Base-by-base conservation (phyloP, 2,113 vertebrate genomes). In the Melanerpes formicivorus region DNA sequence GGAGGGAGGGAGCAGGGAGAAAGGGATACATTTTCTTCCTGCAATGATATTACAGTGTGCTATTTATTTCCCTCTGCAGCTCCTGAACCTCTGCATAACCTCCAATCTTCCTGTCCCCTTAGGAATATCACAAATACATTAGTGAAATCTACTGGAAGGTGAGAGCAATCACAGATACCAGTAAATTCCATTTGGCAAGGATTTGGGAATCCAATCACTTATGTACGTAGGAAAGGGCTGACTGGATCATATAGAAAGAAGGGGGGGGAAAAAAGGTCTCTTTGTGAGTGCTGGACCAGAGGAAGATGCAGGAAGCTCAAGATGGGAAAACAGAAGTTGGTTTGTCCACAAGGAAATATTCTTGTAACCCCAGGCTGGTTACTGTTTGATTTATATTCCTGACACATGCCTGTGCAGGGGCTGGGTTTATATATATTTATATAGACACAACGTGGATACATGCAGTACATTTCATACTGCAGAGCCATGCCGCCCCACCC, bases 91-190 rank as follows among this genome's bases (percentile, higher is more conserved):
- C 87, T 48, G 60, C 40, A 69, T 89, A 78, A 91, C 52, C 89
- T 92, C 69, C 79, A 81, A 80, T 76, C 87, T 92, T 18, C 8
- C 23, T 26, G n/a, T 65, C 14, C 87, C 82, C 93, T 75, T 37
- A 75, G 94, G 79, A 95, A 78, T 23, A 92, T 54, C 84, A 82
- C 74, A 92, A 42, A 92, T 58, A 88, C 94, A 95, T 90, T 22
- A 81, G 62, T 59, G 84, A 91, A 78, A 81, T 76, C 79, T 76
- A 19, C 85, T 78, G 79, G 89, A 91, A 94, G 84, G 82, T 78
- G 91, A 88, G 3, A 63, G 82, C 65, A 91, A 84, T 78, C 90
- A 78, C 81, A 89, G 79, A 66, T 5, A 90, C 25, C 85, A 55
- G 65, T 27, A 8, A 67, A 87, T 78, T 87, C 87, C 65, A 79